These are phyloP conservation scores for Thymelicus lineola DNA, from an alignment of 2,888 invertebrate species.

Conservation along the genomic window DNA sequence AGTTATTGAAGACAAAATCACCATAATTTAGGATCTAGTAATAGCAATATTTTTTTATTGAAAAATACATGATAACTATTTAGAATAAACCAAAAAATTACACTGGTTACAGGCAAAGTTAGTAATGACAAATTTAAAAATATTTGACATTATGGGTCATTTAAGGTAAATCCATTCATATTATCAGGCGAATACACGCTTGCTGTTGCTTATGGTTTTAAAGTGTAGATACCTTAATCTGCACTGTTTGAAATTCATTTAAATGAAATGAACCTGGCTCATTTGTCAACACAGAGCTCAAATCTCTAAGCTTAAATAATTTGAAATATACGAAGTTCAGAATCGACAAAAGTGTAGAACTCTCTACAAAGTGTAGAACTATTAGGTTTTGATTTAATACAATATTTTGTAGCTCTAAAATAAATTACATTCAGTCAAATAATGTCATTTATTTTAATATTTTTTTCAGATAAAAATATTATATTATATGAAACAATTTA, in stretches of 20 bases:
- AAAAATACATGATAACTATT: too few relatives aligned
- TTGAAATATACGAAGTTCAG: neutral
- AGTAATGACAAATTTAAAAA: constrained; percentile 1
- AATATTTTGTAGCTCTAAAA: too few relatives aligned
- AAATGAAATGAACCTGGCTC: constrained; percentile 20
- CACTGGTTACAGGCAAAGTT: neutral
- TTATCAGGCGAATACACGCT: constrained; percentile 30
- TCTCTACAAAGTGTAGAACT: too few relatives aligned
- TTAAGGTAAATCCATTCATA: constrained; percentile 22
- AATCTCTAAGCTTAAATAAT: constrained; percentile 13
- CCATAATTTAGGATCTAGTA: too few relatives aligned
- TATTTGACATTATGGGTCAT: constrained; percentile 13
- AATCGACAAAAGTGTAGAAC: neutral
- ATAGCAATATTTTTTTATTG: too few relatives aligned
- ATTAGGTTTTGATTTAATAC: neutral
- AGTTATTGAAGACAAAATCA: too few relatives aligned
- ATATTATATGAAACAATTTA: too few relatives aligned
- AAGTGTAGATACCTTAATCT: constrained; percentile 24
- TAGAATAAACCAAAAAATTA: too few relatives aligned
- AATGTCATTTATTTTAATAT: too few relatives aligned
- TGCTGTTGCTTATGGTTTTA: constrained; percentile 21
- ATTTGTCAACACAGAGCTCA: constrained; percentile 20
- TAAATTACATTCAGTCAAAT: too few relatives aligned
- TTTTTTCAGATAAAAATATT: too few relatives aligned
- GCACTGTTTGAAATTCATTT: constrained; percentile 36